A percentile compares a stretch with the other conserved stretches of the same genome.
phyloP scores from a whole-genome alignment of 2,888 invertebrate species.

The Temnothorax ravouxi region DNA sequence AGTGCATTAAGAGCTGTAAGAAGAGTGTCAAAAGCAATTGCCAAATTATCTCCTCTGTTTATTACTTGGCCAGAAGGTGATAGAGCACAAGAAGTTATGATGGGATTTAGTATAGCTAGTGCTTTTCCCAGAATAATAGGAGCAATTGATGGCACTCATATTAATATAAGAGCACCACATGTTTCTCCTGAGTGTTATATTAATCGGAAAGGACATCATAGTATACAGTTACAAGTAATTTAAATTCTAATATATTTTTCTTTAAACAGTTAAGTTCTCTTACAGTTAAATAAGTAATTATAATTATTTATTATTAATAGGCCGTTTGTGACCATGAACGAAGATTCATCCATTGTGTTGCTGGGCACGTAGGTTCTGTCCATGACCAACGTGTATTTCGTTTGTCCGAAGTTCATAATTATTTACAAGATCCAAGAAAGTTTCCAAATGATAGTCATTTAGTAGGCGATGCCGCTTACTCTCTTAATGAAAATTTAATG shows the following conservation, averaged over 20 bases:
- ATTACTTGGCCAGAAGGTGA: background rate
- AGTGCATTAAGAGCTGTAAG: background rate
- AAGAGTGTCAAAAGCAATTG: conserved; percentile 1
- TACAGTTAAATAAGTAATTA: background rate
- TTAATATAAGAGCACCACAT: conserved; percentile 6
- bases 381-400: conserved; percentile 10
- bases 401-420: background rate
- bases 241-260: background rate
- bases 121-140: background rate
- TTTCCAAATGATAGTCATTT: background rate
- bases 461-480: background rate
- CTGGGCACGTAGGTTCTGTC: conserved; percentile 2
- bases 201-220: background rate
- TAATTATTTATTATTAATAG: conserved; percentile 11
- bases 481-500: background rate
- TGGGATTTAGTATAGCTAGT: background rate
- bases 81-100: background rate
- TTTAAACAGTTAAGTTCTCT: background rate
- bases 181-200: background rate
- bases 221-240: conserved; percentile 11
- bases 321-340: background rate
- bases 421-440: background rate
- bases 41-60: conserved; percentile 5
- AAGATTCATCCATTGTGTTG: background rate
- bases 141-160: conserved; percentile 1